Evolutionary conservation across 2,888 invertebrate species (phyloP), one percentile per base, ranked within the genome.

Genomic region (Leptarthrus brevirostris): DNA sequence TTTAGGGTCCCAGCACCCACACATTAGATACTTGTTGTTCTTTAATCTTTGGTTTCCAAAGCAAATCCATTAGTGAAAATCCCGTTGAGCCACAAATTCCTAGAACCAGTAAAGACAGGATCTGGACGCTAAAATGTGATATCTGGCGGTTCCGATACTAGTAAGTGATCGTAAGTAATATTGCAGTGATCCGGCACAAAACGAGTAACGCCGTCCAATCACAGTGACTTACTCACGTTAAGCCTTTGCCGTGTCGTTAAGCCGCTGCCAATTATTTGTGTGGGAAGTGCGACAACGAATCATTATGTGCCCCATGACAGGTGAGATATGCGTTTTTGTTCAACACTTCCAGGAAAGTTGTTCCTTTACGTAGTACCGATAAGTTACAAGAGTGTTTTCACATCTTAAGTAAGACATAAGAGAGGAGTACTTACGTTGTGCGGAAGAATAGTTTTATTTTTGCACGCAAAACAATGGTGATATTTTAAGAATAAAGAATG

Each of bases 91-190:
- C 3, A 14, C 47, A 47, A 12, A 16, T 47, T 47, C 47, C 47
- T 16, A 12, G n/a, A 47, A 47, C 4, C 47, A 14, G 12, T 12
- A 47, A 16, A 12, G 16, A 14, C 47, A 47, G 47, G 47, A 47
- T 16, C n/a, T 47, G 16, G 3, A 3, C 16, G 12, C 16, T 47
- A 3, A 14, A 6, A 47, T 4, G n/a, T 12, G 3, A 16, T 12
- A 12, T 4, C 47, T 14, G 47, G 3, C n/a, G 16, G 47, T 14
- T 16, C 3, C 47, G 47, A 47, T 47, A 12, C n/a, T 6, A 16
- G 5, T 47, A 47, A 47, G 47, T 47, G 47, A 47, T 47, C 47
- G 47, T 47, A 47, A 47, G 47, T 47, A 47, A 47, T 16, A 47
- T 16, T 47, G 47, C n/a, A 4, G 47, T 47, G 16, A 47, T 47